phyloP scores from a whole-genome alignment of 2,797 vertebrate species.

The Rhynchonycteris naso region DNA sequence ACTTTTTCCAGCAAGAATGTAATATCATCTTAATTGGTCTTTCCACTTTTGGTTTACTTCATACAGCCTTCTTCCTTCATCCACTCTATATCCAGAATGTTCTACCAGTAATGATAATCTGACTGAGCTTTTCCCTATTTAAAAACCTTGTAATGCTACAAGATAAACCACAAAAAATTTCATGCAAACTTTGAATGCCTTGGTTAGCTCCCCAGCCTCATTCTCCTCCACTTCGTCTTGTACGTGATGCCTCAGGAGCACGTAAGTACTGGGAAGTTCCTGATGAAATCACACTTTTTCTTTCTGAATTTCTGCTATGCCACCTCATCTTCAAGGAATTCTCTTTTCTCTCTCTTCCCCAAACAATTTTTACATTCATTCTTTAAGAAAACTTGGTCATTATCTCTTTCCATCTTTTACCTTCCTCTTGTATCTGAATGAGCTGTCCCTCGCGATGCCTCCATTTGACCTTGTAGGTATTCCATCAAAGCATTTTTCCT shows the following conservation, averaged over 20 bases:
- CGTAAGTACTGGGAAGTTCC: background rate
- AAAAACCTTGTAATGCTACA: background rate
- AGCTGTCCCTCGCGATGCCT: background rate
- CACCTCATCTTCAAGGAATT: background rate
- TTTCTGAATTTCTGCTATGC: background rate
- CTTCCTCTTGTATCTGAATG: background rate
- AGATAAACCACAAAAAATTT: background rate
- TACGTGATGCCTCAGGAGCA: background rate
- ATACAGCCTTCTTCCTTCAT: background rate
- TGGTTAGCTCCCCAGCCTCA: background rate
- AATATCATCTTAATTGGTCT: background rate
- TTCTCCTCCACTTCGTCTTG: background rate
- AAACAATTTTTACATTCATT: background rate
- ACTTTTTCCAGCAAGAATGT: background rate
- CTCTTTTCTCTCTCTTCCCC: background rate
- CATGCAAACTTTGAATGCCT: background rate
- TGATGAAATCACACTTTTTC: background rate
- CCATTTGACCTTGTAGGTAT: background rate
- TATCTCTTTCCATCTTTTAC: background rate
- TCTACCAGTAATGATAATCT: background rate
- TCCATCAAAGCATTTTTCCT: background rate
- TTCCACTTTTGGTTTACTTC: background rate
- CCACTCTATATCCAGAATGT: background rate
- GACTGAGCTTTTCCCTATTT: background rate
- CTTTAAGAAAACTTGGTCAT: background rate